Percentiles rank a stretch among this genome's conserved stretches.
These are phyloP conservation scores for Machaerirhynchus nigripectus DNA, from an alignment of 2,113 vertebrate species.

Conservation along the genomic window DNA sequence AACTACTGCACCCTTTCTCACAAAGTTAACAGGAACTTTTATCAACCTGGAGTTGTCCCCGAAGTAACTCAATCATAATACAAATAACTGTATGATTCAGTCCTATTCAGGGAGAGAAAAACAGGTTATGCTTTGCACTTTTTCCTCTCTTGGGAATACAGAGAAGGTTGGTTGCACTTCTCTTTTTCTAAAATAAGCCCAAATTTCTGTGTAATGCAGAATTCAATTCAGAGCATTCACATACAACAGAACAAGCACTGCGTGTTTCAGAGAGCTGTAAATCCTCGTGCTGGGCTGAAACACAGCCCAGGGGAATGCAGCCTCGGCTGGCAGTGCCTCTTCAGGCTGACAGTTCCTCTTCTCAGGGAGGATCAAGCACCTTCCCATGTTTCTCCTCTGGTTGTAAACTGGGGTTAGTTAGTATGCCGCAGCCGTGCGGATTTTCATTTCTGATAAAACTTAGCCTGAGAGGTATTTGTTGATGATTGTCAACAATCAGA, in stretches of 20 bases:
- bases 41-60: neutral
- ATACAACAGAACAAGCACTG: neutral
- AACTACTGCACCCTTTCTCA: neutral
- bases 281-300: neutral
- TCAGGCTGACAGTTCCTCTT: neutral
- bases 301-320: neutral
- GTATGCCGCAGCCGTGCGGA: slow-evolving; percentile 38
- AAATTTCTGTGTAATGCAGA: neutral
- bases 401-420: neutral
- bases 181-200: neutral
- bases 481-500: slow-evolving; percentile 79
- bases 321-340: neutral
- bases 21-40: neutral
- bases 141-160: neutral
- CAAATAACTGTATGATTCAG: neutral
- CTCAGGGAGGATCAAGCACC: neutral
- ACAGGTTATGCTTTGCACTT: neutral
- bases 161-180: neutral
- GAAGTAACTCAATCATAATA: neutral
- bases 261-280: neutral
- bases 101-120: neutral
- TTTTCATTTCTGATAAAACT: slow-evolving; percentile 76
- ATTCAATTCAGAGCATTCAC: neutral
- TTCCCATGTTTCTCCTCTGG: neutral
- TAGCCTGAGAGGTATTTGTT: slow-evolving; percentile 71